phyloP scores from a whole-genome alignment of 1,140 invertebrate species.

The Elysia chlorotica region DNA sequence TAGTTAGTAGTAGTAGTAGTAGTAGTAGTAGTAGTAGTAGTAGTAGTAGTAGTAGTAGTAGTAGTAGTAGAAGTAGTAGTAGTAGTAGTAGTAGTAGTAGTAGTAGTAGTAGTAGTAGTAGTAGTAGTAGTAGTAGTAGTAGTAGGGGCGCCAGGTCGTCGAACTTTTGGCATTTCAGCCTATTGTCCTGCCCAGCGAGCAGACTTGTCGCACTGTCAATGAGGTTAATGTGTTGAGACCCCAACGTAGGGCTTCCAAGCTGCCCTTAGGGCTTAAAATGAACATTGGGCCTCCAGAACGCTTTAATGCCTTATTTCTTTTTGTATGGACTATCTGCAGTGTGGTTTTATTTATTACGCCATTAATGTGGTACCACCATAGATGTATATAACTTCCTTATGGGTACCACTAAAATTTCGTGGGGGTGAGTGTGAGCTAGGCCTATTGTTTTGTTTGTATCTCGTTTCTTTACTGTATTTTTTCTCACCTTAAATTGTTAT shows the following conservation, averaged over 20 bases:
- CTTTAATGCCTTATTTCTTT: too few relatives aligned
- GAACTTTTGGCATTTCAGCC: background rate
- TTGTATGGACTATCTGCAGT: too few relatives aligned
- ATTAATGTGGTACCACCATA: too few relatives aligned
- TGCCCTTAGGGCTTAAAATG: too few relatives aligned
- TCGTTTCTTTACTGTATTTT: too few relatives aligned
- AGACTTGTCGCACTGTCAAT: background rate
- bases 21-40: slow-evolving; percentile 9
- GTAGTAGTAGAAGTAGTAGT: background rate
- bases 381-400: too few relatives aligned
- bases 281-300: background rate
- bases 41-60: background rate
- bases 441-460: too few relatives aligned
- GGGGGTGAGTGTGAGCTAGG: too few relatives aligned
- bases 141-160: background rate
- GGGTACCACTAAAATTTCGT: too few relatives aligned
- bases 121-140: background rate
- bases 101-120: slow-evolving; percentile 7
- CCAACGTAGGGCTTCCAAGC: too few relatives aligned
- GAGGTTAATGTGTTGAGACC: background rate
- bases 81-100: background rate
- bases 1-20: slow-evolving; percentile 6
- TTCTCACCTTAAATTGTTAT: too few relatives aligned
- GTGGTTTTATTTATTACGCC: too few relatives aligned
- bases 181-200: background rate